Evolutionary conservation across 2,888 invertebrate genomes (phyloP).

Genomic region (Torymus tubicola): DNA sequence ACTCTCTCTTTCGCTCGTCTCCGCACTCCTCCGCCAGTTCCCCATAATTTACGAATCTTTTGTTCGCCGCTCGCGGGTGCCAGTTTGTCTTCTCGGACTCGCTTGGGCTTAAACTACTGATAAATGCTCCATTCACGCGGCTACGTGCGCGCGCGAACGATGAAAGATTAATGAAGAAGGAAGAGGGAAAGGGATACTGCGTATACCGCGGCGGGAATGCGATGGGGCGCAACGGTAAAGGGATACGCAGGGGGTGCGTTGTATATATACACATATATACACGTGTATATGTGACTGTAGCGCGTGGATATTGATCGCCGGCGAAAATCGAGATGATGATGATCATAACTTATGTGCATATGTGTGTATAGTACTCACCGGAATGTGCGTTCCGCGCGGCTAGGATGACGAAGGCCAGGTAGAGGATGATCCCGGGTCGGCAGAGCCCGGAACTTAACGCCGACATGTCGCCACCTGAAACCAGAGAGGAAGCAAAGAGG

Average conservation of each 20-base stretch:
- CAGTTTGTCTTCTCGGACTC: conserved; percentile 17
- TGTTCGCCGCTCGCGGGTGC: conserved; percentile 8
- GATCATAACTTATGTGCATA: background rate
- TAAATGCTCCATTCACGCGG: background rate
- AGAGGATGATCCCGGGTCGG: conserved; percentile 75
- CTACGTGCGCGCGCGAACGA: background rate
- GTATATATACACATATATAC: background rate
- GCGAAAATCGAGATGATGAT: background rate
- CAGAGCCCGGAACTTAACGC: conserved; percentile 78
- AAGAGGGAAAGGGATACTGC: too few relatives aligned
- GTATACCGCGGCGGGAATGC: too few relatives aligned
- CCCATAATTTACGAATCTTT: background rate
- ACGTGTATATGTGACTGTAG: background rate
- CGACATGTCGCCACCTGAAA: conserved; percentile 78
- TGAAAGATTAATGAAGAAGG: conserved; percentile 18
- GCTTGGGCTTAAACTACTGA: conserved; percentile 32
- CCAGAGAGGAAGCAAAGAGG: conserved; percentile 2
- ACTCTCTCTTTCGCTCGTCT: background rate
- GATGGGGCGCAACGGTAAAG: background rate
- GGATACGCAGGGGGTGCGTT: background rate
- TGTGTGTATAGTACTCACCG: conserved; percentile 67
- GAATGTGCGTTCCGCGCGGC: conserved; percentile 68
- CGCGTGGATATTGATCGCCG: background rate
- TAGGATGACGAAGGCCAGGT: conserved; percentile 69
- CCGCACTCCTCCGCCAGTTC: too few relatives aligned